Conservation (phyloP, 2,888 invertebrate species). For the Calliopum simillimum region DNA sequence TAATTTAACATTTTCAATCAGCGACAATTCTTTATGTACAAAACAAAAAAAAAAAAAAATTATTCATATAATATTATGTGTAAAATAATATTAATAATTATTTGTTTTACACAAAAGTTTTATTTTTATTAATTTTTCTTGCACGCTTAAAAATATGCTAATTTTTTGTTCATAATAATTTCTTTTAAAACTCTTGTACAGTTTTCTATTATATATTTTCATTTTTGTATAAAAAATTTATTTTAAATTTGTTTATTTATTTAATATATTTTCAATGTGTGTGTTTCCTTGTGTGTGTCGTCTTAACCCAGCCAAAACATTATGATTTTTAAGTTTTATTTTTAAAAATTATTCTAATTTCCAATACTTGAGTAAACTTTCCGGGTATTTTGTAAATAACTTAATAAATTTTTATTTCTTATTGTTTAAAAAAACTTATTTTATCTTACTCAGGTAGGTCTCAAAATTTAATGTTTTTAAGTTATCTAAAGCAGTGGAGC, state of each 20-base stretch:
- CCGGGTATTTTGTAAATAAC: background rate
- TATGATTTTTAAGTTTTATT: constrained; percentile 44
- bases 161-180: constrained; percentile 16
- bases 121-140: constrained; percentile 21
- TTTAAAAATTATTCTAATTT: constrained; percentile 37
- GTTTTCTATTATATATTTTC: constrained; percentile 42
- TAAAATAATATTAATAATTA: constrained; percentile 25
- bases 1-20: constrained; percentile 37
- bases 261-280: constrained; percentile 46
- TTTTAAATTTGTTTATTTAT: constrained; percentile 17
- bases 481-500: too few species aligned
- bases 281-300: constrained; percentile 65
- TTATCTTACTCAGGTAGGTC: too few species aligned
- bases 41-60: background rate
- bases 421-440: too few species aligned
- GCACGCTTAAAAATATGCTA: constrained; percentile 34
- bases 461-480: too few species aligned
- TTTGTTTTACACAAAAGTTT: constrained; percentile 20
- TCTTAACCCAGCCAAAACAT: constrained; percentile 58
- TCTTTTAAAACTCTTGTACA: constrained; percentile 48
- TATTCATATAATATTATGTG: constrained; percentile 25
- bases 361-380: constrained; percentile 13
- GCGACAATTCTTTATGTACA: background rate
- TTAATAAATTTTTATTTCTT: too few species aligned
- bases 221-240: constrained; percentile 45